phyloP scores from a whole-genome alignment of 2,888 invertebrate genomes.

The Synanthedon myopaeformis region DNA sequence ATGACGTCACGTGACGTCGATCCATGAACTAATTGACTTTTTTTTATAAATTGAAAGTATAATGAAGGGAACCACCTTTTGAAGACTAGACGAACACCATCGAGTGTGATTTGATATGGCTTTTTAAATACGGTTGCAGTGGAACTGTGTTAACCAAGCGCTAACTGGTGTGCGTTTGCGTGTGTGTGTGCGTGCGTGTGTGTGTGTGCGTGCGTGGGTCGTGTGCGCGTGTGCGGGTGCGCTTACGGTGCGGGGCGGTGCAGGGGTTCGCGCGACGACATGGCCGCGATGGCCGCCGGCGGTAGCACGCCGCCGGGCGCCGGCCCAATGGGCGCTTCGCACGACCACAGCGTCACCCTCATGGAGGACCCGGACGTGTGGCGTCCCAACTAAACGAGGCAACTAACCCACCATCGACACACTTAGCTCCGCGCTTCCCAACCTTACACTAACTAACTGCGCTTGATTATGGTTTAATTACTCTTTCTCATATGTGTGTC shows the following conservation, averaged over 20 bases:
- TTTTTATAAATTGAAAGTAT: too few relatives aligned
- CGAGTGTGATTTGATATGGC: background rate
- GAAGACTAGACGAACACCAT: too few relatives aligned
- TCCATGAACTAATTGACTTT: too few relatives aligned
- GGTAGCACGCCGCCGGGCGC: slow-evolving; percentile 73
- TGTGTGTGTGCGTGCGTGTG: background rate
- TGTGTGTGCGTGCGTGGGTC: slow-evolving; percentile 5
- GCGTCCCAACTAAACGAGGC: slow-evolving; percentile 84
- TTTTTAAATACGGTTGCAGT: background rate
- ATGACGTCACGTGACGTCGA: too few relatives aligned
- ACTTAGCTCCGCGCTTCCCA: too few relatives aligned
- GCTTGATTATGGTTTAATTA: too few relatives aligned
- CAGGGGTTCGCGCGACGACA: slow-evolving; percentile 87
- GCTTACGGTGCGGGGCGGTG: slow-evolving; percentile 9
- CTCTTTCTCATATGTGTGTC: too few relatives aligned
- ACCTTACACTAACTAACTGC: too few relatives aligned
- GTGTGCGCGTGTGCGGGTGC: slow-evolving; percentile 13
- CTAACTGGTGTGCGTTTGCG: slow-evolving; percentile 3
- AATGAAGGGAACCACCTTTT: too few relatives aligned
- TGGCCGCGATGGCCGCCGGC: slow-evolving; percentile 83
- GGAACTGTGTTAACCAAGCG: slow-evolving; percentile 1
- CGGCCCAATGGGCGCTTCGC: slow-evolving; percentile 44
- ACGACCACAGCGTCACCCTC: slow-evolving; percentile 81
- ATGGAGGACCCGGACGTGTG: slow-evolving; percentile 95
- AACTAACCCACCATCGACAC: background rate